Conservation (phyloP, 2,888 invertebrate genomes). For the Sarcophaga caerulescens region DNA sequence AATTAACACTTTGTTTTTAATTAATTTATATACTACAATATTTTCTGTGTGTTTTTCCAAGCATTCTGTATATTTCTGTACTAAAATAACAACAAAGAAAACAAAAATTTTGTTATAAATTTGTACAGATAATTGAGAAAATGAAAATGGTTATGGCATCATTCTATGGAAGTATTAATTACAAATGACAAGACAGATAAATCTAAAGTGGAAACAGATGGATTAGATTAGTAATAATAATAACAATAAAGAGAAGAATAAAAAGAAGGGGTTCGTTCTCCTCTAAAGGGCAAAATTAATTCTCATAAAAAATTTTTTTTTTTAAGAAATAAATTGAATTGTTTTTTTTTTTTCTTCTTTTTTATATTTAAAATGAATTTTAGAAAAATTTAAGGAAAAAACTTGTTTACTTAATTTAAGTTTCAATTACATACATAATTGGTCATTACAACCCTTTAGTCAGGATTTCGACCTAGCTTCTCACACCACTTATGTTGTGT, state of each 20-base stretch:
- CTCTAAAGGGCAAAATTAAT: background rate
- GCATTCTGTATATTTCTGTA: background rate
- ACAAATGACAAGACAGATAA: conserved; percentile 20
- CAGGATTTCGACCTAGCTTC: too few species aligned
- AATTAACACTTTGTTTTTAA: conserved; percentile 61
- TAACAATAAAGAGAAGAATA: too few species aligned
- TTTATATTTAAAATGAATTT: background rate
- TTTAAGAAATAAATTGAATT: too few species aligned
- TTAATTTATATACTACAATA: conserved; percentile 47
- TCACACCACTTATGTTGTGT: too few species aligned
- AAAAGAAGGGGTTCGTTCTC: background rate
- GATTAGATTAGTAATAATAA: conserved; percentile 33
- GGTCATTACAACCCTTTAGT: too few species aligned
- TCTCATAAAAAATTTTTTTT: background rate
- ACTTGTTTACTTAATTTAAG: too few species aligned
- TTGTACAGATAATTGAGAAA: conserved; percentile 5
- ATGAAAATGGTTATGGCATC: conserved; percentile 19
- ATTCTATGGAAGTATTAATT: conserved; percentile 30
- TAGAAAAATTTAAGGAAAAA: background rate
- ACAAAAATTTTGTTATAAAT: background rate
- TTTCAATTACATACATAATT: too few species aligned
- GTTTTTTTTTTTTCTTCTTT: too few species aligned
- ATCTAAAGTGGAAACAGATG: conserved; percentile 49
- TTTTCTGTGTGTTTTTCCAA: background rate
- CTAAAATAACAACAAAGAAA: background rate